phyloP scores from a whole-genome alignment of 2,797 vertebrate genomes.

The Acanthis flammea region DNA sequence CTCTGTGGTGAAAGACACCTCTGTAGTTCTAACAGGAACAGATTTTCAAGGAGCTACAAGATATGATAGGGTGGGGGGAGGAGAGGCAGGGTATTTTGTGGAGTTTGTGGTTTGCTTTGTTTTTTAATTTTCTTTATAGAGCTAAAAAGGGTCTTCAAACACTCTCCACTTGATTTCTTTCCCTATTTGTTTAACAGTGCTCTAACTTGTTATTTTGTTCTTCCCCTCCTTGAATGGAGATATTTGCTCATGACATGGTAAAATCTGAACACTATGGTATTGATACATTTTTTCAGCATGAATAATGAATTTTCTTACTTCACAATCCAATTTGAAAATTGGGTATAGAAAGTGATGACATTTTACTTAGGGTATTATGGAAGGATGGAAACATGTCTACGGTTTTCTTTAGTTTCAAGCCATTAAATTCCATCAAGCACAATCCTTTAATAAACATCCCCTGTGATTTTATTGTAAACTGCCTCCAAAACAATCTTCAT shows the following conservation, averaged over 20 bases:
- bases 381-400: not conserved
- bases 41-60: not conserved
- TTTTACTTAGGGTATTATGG: not conserved
- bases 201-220: not conserved
- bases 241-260: not conserved
- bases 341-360: not conserved
- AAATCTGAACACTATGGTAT: not conserved
- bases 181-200: not conserved
- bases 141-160: not conserved
- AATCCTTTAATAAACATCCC: not conserved
- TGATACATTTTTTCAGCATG: not conserved
- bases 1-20: not conserved
- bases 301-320: not conserved
- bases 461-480: not conserved
- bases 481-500: not conserved
- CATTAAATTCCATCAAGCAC: not conserved
- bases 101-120: not conserved
- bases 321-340: not conserved
- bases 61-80: not conserved
- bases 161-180: not conserved
- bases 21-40: not conserved
- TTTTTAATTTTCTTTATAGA: not conserved
- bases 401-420: not conserved
- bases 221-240: not conserved
- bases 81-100: not conserved